Conservation (phyloP, 1,140 invertebrate genomes). For the Drosophila quadrilineata region DNA sequence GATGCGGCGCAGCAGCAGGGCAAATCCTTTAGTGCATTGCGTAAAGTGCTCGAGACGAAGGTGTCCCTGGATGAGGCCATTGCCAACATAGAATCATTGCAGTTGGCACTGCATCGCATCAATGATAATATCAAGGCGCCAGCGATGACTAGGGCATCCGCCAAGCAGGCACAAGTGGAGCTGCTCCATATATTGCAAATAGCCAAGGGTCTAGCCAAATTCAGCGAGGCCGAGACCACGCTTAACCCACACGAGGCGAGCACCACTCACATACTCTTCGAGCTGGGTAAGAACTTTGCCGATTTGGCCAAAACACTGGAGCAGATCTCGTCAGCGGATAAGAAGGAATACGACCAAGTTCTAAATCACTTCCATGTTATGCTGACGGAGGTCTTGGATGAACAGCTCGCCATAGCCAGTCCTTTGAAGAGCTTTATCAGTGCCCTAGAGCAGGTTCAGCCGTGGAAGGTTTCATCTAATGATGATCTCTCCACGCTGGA, state of each 20-base stretch:
- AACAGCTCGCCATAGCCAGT: slow-evolving; percentile 44
- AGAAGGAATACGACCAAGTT: slow-evolving; percentile 36
- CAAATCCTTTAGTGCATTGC: slow-evolving; percentile 62
- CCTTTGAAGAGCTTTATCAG: slow-evolving; percentile 52
- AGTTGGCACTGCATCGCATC: slow-evolving; percentile 48
- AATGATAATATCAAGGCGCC: slow-evolving; percentile 36
- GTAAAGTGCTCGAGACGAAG: slow-evolving; percentile 64
- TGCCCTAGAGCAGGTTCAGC: slow-evolving; percentile 46
- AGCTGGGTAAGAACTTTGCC: slow-evolving; percentile 60
- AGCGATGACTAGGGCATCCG: slow-evolving; percentile 17
- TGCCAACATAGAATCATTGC: slow-evolving; percentile 50
- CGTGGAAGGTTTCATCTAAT: slow-evolving; percentile 25
- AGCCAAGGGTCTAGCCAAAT: slow-evolving; percentile 51
- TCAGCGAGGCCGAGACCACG: slow-evolving; percentile 54
- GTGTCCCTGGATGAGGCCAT: slow-evolving; percentile 65
- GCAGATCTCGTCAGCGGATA: slow-evolving; percentile 18
- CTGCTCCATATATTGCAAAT: slow-evolving; percentile 53
- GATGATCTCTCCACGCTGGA: slow-evolving; percentile 82
- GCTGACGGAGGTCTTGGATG: slow-evolving; percentile 26
- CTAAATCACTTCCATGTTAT: slow-evolving; percentile 49
- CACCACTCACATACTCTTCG: slow-evolving; percentile 47
- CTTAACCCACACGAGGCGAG: slow-evolving; percentile 53
- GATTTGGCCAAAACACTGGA: slow-evolving; percentile 53
- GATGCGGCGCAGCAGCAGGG: slow-evolving; percentile 59
- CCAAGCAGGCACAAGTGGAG: slow-evolving; percentile 59